A percentile compares a stretch with the other conserved stretches of the same genome.
phyloP scores from a whole-genome alignment of 64 coral and sea anemone genomes.

The Pocillopora damicornis region DNA sequence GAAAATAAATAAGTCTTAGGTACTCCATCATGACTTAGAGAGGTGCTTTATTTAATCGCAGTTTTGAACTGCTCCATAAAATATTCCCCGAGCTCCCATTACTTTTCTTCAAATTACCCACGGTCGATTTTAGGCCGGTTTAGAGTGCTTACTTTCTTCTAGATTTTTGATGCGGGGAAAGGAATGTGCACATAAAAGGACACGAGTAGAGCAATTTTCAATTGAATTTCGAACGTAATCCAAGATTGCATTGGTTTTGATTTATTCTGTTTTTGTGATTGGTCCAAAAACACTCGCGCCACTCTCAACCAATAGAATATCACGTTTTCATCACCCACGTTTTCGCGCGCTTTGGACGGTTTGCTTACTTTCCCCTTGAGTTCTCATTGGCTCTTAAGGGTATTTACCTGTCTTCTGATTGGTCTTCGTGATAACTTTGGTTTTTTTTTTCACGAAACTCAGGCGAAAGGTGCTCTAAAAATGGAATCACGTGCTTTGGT shows the following conservation, averaged over 20 bases:
- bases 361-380: neutral
- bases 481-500: too few relatives aligned
- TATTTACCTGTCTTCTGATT: neutral
- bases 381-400: neutral
- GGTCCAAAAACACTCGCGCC: neutral
- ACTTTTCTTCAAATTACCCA: too few relatives aligned
- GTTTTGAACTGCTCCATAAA: conserved; percentile 11
- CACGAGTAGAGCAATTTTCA: neutral
- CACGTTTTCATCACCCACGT: neutral
- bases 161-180: too few relatives aligned
- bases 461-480: too few relatives aligned
- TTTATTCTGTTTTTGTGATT: neutral
- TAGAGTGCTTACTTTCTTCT: too few relatives aligned
- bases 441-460: neutral
- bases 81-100: too few relatives aligned
- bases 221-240: neutral
- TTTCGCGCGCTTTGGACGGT: neutral
- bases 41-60: neutral
- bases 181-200: too few relatives aligned
- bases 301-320: neutral
- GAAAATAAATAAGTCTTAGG: conserved; percentile 16
- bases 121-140: too few relatives aligned
- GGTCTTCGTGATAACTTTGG: neutral
- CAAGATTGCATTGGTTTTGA: neutral
- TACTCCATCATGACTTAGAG: neutral